Evolutionary conservation across 2,888 invertebrate species (phyloP).

Genomic region (Leptinotarsa juncta): DNA sequence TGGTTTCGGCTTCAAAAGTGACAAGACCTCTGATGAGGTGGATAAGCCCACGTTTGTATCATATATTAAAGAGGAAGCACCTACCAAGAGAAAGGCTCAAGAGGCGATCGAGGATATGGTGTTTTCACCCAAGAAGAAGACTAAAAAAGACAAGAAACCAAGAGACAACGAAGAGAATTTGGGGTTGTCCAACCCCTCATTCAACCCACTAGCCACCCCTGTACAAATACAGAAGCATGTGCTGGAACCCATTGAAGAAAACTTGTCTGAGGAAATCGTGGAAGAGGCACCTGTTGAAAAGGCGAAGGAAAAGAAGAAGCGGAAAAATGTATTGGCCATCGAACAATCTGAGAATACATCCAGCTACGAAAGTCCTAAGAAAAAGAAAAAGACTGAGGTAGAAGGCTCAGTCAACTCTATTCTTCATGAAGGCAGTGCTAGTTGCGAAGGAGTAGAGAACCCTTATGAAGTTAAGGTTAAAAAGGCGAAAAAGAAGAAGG

Average conservation of each 20-base stretch:
- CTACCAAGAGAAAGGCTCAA: slow-evolving; percentile 40
- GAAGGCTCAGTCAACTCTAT: slow-evolving; percentile 8
- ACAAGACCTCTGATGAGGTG: slow-evolving; percentile 30
- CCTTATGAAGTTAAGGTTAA: slow-evolving; percentile 36
- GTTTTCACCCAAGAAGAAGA: slow-evolving; percentile 45
- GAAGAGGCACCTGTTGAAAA: slow-evolving; percentile 13
- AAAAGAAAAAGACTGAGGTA: slow-evolving; percentile 29
- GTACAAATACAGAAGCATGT: slow-evolving; percentile 51
- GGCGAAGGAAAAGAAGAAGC: slow-evolving; percentile 27
- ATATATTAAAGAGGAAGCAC: slow-evolving; percentile 37
- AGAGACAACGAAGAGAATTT: slow-evolving; percentile 30
- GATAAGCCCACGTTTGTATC: slow-evolving; percentile 42
- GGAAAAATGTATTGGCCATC: background rate
- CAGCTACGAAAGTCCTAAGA: background rate
- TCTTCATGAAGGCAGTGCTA: slow-evolving; percentile 32
- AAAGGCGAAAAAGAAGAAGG: slow-evolving; percentile 34
- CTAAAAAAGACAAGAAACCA: slow-evolving; percentile 39
- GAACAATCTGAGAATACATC: background rate
- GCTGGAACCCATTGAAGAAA: slow-evolving; percentile 56
- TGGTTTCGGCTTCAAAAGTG: slow-evolving; percentile 42
- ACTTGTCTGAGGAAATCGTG: slow-evolving; percentile 43
- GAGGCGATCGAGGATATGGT: slow-evolving; percentile 35
- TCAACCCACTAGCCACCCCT: slow-evolving; percentile 54
- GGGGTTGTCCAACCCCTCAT: slow-evolving; percentile 58
- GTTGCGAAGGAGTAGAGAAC: slow-evolving; percentile 27